Evolutionary conservation across 2,797 vertebrate genomes (phyloP).

Genomic region (Hyperoplus lanceolatus): DNA sequence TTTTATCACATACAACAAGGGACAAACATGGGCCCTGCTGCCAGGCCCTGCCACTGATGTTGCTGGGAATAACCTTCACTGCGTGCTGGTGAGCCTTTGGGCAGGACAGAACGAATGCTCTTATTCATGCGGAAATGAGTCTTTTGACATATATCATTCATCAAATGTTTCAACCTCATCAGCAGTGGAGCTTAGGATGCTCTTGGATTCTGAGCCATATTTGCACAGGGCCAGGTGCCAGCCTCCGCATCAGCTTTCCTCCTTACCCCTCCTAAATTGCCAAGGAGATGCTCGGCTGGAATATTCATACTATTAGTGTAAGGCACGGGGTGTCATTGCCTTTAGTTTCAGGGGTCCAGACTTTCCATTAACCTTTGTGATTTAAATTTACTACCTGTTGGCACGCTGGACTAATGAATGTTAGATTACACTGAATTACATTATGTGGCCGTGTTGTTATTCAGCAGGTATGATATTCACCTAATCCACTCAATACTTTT

Average conservation of each 20-base stretch:
- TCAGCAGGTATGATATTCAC: slow-evolving; percentile 53
- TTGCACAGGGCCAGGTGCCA: slow-evolving; percentile 54
- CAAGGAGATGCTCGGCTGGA: slow-evolving; percentile 60
- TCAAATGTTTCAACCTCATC: slow-evolving; percentile 73
- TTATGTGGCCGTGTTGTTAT: slow-evolving; percentile 66
- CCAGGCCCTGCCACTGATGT: slow-evolving; percentile 89
- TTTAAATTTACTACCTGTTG: slow-evolving; percentile 81
- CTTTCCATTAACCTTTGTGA: slow-evolving; percentile 82
- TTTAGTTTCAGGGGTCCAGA: slow-evolving; percentile 72
- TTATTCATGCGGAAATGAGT: slow-evolving; percentile 59
- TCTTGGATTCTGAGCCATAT: slow-evolving; percentile 56
- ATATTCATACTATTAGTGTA: slow-evolving; percentile 65
- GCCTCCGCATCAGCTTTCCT: slow-evolving; percentile 33
- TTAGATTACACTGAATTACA: slow-evolving; percentile 76
- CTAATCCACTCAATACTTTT: slow-evolving; percentile 53
- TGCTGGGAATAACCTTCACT: slow-evolving; percentile 89
- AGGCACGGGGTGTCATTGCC: slow-evolving; percentile 52
- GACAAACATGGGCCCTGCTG: slow-evolving; percentile 94
- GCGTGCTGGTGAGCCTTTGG: slow-evolving; percentile 81
- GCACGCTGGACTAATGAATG: slow-evolving; percentile 76
- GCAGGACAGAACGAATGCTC: slow-evolving; percentile 41
- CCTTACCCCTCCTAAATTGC: slow-evolving; percentile 60
- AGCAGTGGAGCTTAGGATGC: slow-evolving; percentile 44
- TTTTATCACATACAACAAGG: slow-evolving; percentile 97
- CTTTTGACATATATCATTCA: slow-evolving; percentile 64